These are phyloP conservation scores for Sminthopsis crassicaudata DNA, from an alignment of 2,113 vertebrate genomes.

Conservation along the genomic window DNA sequence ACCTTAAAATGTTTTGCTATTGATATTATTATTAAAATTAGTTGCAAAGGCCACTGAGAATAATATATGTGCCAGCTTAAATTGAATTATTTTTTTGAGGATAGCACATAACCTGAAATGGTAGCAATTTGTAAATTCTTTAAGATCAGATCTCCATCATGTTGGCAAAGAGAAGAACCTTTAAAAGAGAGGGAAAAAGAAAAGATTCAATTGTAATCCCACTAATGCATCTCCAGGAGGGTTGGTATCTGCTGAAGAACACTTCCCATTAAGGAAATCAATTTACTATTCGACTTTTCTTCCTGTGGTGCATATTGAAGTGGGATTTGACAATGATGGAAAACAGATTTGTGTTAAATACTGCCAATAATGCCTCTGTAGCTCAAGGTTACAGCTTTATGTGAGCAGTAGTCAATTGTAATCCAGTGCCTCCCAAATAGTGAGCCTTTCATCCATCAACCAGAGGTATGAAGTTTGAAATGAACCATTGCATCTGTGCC, in stretches of 20 bases:
- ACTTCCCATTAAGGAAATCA: conserved; percentile 84
- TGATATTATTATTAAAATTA: background rate
- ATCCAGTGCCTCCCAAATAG: conserved; percentile 73
- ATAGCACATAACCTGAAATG: background rate
- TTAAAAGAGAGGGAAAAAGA: conserved; percentile 66
- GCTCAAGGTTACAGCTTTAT: conserved; percentile 83
- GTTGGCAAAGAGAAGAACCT: conserved; percentile 50
- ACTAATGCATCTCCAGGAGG: conserved; percentile 75
- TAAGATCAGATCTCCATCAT: background rate
- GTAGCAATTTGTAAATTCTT: fast-evolving
- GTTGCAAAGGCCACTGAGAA: background rate
- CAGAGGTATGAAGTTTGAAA: conserved; percentile 74
- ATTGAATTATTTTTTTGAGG: background rate
- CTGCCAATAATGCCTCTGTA: conserved; percentile 81
- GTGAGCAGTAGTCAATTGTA: conserved; percentile 75
- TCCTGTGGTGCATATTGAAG: conserved; percentile 82
- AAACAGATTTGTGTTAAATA: conserved; percentile 85
- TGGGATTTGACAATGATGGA: conserved; percentile 84
- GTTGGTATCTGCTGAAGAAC: conserved; percentile 76
- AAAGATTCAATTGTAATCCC: conserved; percentile 76
- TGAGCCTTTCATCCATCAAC: conserved; percentile 76
- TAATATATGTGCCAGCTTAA: background rate
- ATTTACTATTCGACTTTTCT: conserved; percentile 78
- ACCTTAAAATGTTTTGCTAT: background rate
- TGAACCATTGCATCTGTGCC: conserved; percentile 51